These are phyloP conservation scores for Rhinatrema bivittatum DNA, from an alignment of 2,797 vertebrate species.

Conservation along the genomic window DNA sequence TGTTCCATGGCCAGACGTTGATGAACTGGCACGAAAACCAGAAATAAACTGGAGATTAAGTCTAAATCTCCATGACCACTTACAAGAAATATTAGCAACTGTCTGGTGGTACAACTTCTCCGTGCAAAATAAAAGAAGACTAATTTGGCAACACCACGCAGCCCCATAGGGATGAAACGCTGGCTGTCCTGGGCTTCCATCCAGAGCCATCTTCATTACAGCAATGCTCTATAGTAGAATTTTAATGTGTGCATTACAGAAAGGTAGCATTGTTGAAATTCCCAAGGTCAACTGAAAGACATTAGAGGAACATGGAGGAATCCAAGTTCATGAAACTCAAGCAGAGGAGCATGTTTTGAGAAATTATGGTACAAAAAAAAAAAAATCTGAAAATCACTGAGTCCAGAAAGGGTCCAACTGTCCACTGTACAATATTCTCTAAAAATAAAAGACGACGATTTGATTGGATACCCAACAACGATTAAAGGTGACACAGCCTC, in stretches of 20 bases:
- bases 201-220: not conserved
- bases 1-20: too few species aligned
- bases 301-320: rapidly evolving
- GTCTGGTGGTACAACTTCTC: not conserved
- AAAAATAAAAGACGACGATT: too few species aligned
- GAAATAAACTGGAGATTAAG: not conserved
- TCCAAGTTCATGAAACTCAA: too few species aligned
- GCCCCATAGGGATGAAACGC: not conserved
- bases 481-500: too few species aligned
- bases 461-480: too few species aligned
- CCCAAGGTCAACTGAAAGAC: conserved; percentile 15
- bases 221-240: not conserved
- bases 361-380: too few species aligned
- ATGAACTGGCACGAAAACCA: too few species aligned
- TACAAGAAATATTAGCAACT: not conserved
- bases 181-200: conserved; percentile 6
- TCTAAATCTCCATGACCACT: not conserved
- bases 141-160: not conserved
- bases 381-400: too few species aligned
- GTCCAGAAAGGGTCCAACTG: too few species aligned
- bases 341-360: too few species aligned
- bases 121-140: not conserved
- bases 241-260: not conserved
- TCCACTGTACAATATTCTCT: too few species aligned
- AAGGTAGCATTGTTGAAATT: not conserved